Evolutionary conservation across 2,888 invertebrate species (phyloP).

Genomic region (Tenthredo livida): DNA sequence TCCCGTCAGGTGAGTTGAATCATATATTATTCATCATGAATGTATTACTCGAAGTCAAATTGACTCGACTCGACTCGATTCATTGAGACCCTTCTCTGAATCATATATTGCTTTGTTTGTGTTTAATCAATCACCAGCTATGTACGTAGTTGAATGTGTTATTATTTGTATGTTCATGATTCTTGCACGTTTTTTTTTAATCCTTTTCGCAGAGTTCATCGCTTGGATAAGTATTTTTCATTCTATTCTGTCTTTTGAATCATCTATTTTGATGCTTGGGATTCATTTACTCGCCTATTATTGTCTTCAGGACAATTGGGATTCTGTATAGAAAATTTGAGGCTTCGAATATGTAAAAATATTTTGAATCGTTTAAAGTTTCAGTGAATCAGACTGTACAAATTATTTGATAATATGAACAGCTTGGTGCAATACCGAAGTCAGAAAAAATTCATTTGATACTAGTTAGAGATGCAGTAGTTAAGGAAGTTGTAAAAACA

Average conservation of each 20-base stretch:
- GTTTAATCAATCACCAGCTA: too few relatives aligned
- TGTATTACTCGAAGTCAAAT: too few relatives aligned
- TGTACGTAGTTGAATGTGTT: too few relatives aligned
- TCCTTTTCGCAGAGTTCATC: neutral
- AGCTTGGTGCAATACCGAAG: too few relatives aligned
- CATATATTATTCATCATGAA: too few relatives aligned
- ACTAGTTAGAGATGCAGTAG: neutral
- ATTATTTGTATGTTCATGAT: neutral
- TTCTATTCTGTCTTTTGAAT: neutral
- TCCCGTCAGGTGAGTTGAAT: neutral
- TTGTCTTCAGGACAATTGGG: neutral
- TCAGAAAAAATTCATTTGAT: too few relatives aligned
- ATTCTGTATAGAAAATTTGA: neutral
- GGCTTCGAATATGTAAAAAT: neutral
- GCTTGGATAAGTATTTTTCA: neutral
- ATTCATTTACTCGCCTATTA: neutral
- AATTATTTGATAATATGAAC: too few relatives aligned
- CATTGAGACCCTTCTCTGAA: too few relatives aligned
- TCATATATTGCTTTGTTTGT: neutral
- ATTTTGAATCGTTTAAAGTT: neutral
- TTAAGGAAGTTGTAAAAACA: too few relatives aligned
- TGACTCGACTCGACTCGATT: too few relatives aligned
- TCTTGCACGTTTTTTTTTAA: neutral
- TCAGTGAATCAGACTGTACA: neutral
- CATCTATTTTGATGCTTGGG: neutral